Conservation (phyloP, 2,797 vertebrate genomes). For the Dallia pectoralis region DNA sequence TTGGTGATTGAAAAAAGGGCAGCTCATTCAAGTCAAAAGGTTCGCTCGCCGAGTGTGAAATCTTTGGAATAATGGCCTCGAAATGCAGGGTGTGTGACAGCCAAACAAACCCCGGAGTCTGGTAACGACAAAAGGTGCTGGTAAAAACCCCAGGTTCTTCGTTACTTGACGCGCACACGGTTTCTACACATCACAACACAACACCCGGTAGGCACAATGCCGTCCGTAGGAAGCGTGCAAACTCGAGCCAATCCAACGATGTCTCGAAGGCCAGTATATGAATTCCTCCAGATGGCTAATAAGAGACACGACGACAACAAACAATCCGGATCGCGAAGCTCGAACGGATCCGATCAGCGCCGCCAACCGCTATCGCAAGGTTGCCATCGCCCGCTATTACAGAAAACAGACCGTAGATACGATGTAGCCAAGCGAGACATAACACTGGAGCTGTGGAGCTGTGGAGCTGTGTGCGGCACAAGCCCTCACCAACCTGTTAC, state of each 20-base stretch:
- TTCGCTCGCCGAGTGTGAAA: constrained; percentile 39
- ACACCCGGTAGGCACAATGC: constrained; percentile 14
- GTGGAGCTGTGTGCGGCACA: background rate
- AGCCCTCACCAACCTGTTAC: constrained; percentile 26
- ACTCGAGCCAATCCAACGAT: background rate
- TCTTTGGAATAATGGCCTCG: constrained; percentile 52
- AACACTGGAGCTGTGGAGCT: background rate
- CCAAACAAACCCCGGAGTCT: constrained; percentile 51
- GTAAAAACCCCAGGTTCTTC: constrained; percentile 50
- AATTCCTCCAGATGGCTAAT: background rate
- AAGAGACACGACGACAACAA: background rate
- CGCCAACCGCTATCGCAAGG: background rate
- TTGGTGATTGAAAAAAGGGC: constrained; percentile 28
- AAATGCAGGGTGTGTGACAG: constrained; percentile 57
- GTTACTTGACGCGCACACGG: constrained; percentile 39
- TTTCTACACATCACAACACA: constrained; percentile 11
- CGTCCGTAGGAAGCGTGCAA: background rate
- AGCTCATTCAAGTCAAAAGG: constrained; percentile 38
- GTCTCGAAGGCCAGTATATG: background rate
- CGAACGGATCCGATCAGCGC: background rate
- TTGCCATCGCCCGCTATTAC: constrained; percentile 13
- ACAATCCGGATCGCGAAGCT: background rate
- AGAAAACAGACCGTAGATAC: constrained; percentile 6
- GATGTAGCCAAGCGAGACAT: background rate
- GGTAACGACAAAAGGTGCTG: constrained; percentile 55